A percentile compares a stretch with the other conserved stretches of the same genome.
These are phyloP conservation scores for Monoplex corrugatus DNA, from an alignment of 2,888 invertebrate species.

Conservation along the genomic window DNA sequence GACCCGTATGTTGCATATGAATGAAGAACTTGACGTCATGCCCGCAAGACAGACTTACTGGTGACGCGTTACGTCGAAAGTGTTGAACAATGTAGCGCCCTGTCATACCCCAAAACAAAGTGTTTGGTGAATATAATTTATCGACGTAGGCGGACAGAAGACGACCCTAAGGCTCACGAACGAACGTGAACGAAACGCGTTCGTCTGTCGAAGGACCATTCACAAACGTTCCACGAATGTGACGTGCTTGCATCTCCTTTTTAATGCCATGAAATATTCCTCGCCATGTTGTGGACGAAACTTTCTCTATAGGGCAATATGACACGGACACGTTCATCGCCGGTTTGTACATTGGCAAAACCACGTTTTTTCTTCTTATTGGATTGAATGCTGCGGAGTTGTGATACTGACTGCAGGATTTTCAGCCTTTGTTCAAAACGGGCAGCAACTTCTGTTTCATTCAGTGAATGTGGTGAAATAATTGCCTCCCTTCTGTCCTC, in stretches of 20 bases:
- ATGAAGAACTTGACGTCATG: conserved; percentile 68
- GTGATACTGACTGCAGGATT: not conserved
- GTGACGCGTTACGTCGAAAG: conserved; percentile 60
- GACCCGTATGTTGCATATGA: conserved; percentile 61
- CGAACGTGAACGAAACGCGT: conserved; percentile 57
- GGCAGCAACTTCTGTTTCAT: not conserved
- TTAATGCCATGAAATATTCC: not conserved
- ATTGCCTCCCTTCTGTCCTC: too few species aligned
- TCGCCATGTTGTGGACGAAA: conserved; percentile 20
- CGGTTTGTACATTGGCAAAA: too few species aligned
- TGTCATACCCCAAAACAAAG: conserved; percentile 65
- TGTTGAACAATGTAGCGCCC: conserved; percentile 62
- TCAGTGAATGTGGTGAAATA: too few species aligned
- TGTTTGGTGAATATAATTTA: conserved; percentile 70
- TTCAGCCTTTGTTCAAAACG: not conserved
- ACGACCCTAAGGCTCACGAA: conserved; percentile 67
- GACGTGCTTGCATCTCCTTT: not conserved
- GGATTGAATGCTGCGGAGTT: not conserved
- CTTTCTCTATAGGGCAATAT: conserved; percentile 16
- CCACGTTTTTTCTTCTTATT: too few species aligned
- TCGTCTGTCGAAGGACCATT: too few species aligned
- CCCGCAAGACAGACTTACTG: conserved; percentile 62
- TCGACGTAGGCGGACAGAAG: conserved; percentile 70
- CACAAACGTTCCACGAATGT: not conserved
- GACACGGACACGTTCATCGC: too few species aligned